Conservation (phyloP, 2,797 vertebrate species). For the Oreonectes daqikongensis region DNA sequence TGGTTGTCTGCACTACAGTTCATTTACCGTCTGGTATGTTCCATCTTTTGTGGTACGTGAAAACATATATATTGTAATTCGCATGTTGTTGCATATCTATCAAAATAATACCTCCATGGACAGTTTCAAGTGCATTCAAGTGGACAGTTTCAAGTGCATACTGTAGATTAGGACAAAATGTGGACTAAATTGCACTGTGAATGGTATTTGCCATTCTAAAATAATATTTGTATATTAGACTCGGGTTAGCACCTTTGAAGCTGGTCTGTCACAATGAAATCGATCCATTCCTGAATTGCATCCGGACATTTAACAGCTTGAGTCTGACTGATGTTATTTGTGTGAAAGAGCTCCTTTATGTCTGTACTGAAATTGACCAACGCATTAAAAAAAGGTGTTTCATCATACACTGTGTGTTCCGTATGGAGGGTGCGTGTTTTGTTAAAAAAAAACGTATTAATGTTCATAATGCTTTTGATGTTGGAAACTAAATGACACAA, state of each 20-base stretch:
- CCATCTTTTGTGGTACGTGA: not conserved
- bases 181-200: no score
- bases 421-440: not conserved
- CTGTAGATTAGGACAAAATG: not conserved
- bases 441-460: not conserved
- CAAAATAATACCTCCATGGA: not conserved
- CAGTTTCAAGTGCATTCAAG: not conserved
- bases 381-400: constrained; percentile 19
- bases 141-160: not conserved
- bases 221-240: not conserved
- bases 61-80: not conserved
- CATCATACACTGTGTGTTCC: not conserved
- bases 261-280: not conserved
- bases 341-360: not conserved
- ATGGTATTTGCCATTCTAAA: no score
- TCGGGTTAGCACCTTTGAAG: not conserved
- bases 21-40: not conserved
- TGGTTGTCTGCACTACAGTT: constrained; percentile 4
- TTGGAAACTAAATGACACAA: no score
- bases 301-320: not conserved
- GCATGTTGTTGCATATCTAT: not conserved
- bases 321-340: not conserved
- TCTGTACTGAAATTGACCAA: constrained; percentile 15
- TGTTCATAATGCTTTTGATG: no score
- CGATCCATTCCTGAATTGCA: no score